These are phyloP conservation scores for Mylabris sibirica DNA, from an alignment of 2,888 invertebrate species.

Conservation along the genomic window DNA sequence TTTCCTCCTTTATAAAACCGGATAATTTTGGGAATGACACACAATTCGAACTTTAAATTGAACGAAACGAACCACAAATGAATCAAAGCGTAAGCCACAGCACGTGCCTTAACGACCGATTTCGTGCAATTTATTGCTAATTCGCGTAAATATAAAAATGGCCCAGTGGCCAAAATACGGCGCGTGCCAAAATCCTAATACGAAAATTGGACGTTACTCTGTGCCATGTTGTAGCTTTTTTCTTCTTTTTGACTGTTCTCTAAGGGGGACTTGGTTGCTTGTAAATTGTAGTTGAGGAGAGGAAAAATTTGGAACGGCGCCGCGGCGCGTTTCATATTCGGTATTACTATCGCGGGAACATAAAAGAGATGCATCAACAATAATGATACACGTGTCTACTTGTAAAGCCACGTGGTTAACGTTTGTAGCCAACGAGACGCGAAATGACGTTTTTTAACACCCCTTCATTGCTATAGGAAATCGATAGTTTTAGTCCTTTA, in stretches of 20 bases:
- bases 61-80: slow-evolving; percentile 40
- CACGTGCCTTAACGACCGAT: slow-evolving; percentile 59
- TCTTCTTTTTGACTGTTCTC: background rate
- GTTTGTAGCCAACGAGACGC: slow-evolving; percentile 59
- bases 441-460: slow-evolving; percentile 61
- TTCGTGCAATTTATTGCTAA: slow-evolving; percentile 61
- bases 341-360: slow-evolving; percentile 50
- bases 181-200: slow-evolving; percentile 27
- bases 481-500: slow-evolving; percentile 18
- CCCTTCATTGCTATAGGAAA: slow-evolving; percentile 32
- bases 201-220: slow-evolving; percentile 35
- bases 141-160: slow-evolving; percentile 61
- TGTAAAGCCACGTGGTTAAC: slow-evolving; percentile 57
- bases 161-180: slow-evolving; percentile 36
- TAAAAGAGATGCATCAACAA: slow-evolving; percentile 53
- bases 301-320: slow-evolving; percentile 47
- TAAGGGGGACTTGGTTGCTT: background rate
- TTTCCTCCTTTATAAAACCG: no score
- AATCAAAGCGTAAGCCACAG: slow-evolving; percentile 54
- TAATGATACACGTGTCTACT: slow-evolving; percentile 56
- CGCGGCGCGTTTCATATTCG: slow-evolving; percentile 42
- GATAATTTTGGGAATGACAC: background rate
- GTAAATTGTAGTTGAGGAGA: background rate
- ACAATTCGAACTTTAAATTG: slow-evolving; percentile 18
- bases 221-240: background rate